A percentile compares a stretch with the other conserved stretches of the same genome.
These are phyloP conservation scores for Rotaria socialis DNA, from an alignment of 2,888 invertebrate species.

Conservation along the genomic window DNA sequence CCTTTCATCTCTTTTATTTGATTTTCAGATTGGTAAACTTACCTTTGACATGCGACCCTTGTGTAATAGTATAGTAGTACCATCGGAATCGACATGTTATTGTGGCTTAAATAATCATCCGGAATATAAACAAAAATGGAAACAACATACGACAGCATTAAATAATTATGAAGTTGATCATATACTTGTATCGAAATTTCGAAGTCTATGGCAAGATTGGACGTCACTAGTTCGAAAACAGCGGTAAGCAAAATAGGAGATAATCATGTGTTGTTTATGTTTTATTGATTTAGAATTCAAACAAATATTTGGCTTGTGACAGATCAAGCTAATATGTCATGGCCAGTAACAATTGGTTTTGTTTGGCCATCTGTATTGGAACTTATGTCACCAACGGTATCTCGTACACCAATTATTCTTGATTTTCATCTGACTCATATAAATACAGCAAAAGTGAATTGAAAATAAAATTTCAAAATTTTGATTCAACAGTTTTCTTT, in stretches of 20 bases:
- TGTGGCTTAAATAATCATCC: conserved; percentile 35
- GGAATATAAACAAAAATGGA: conserved; percentile 19
- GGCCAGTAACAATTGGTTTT: neutral
- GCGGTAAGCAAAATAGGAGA: neutral
- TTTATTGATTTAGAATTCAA: conserved; percentile 5
- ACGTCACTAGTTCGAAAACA: neutral
- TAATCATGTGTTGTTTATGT: no score
- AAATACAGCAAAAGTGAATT: neutral
- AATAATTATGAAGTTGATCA: conserved; percentile 2
- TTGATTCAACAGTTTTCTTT: neutral
- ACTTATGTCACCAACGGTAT: neutral
- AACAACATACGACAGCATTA: neutral
- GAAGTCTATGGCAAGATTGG: conserved; percentile 31
- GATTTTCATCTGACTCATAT: conserved; percentile 12
- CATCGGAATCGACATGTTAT: conserved; percentile 29
- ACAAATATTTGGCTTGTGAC: neutral
- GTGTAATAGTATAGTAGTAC: neutral
- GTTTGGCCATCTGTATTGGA: neutral
- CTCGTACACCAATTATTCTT: neutral
- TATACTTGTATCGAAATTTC: neutral
- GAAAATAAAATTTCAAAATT: neutral
- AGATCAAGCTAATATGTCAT: neutral
- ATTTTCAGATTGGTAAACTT: neutral
- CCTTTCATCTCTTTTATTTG: neutral
- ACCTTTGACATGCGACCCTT: neutral